Evolutionary conservation across 2,113 vertebrate genomes (phyloP).

Genomic region (Hemiprocne comata): DNA sequence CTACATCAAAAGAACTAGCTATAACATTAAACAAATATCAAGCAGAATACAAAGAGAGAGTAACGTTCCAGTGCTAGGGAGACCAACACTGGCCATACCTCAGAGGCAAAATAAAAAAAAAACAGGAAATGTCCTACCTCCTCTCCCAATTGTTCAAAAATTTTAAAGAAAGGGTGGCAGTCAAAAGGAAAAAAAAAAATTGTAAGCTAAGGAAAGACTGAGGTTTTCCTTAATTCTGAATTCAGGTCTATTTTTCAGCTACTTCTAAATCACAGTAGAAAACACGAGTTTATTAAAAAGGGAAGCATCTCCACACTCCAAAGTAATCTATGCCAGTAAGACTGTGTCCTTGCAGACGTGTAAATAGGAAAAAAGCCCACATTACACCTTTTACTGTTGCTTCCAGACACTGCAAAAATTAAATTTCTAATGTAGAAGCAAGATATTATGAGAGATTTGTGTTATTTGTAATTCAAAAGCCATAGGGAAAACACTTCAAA

Average conservation of each 20-base stretch:
- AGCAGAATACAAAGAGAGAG: neutral
- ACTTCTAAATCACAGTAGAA: neutral
- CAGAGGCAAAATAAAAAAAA: slow-evolving; percentile 2
- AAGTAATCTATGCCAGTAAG: neutral
- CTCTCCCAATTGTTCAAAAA: neutral
- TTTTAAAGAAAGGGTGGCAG: neutral
- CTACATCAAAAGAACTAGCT: neutral
- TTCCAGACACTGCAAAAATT: neutral
- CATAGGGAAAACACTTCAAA: neutral
- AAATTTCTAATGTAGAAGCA: neutral
- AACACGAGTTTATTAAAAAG: neutral
- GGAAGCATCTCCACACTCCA: neutral
- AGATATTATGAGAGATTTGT: neutral
- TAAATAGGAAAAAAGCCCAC: neutral
- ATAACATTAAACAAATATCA: neutral
- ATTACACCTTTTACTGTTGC: neutral
- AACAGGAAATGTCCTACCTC: neutral
- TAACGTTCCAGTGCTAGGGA: neutral
- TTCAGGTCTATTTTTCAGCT: neutral
- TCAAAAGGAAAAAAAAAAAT: neutral
- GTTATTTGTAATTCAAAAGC: neutral
- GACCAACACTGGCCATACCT: neutral
- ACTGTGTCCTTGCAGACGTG: neutral
- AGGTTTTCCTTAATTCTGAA: neutral
- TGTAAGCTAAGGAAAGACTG: neutral